Evolutionary conservation across 1,140 invertebrate genomes (phyloP), one percentile per base, ranked within the genome.

Genomic region (Cataglyphis hispanica): DNA sequence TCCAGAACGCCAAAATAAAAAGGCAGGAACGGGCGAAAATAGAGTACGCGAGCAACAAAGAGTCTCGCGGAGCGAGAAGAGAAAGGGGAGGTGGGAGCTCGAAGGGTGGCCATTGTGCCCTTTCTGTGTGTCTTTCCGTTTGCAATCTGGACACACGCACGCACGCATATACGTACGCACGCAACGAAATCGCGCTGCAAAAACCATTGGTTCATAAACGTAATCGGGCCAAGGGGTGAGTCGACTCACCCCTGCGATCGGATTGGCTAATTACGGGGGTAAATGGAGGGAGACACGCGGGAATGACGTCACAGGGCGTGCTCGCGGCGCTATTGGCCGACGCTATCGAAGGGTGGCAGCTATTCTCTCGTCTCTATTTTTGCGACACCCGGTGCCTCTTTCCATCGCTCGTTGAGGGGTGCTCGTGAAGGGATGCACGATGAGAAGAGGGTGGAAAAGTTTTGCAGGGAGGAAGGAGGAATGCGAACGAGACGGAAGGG

Each of bases 261-360:
- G 92, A 94, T 94, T 94, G 93, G 93, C 93, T 93, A 94, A 93
- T 94, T 93, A 93, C 85, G 31, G 40, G 64, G 34, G 56, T 16
- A 75, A 53, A 25, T 60, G 46, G 77, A 89, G 90, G 88, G 91
- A 88, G 86, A 43, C 46, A 27, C 58, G 19, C 10, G 40, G 22
- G 76, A 40, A 31, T 93, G 91, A 93, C 90, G 93, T 94, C 92
- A 93, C 75, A 89, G 92, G 93, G 94, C 93, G 93, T 93, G 91
- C 92, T 87, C 90, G 76, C 37, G 31, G 56, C 63, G 74, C 81
- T 92, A 94, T 94, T 94, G 94, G 94, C 88, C 85, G 81, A 85
- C 34, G 40, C 58, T 13, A 31, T 8, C 61, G 63, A 74, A 61
- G 72, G 85, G 84, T 72, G 76, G 87, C 75, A 43, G 76, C 53